A percentile compares a stretch with the other conserved stretches of the same genome.
Conservation (phyloP, 2,888 invertebrate genomes). For the Thecophora atra region DNA sequence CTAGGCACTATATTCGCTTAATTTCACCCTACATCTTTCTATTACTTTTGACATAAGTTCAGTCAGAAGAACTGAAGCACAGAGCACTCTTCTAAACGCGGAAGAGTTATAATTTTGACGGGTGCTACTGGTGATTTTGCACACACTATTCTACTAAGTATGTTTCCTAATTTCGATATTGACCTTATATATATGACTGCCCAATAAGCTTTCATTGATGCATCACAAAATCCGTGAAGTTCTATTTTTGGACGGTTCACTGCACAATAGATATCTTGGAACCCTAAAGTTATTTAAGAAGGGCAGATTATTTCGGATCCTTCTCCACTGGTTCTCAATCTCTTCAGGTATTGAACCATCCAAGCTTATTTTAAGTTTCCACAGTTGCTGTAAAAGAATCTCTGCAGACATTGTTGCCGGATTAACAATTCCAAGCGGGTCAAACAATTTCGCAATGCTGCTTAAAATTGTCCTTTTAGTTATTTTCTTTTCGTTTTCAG, state of each 20-base stretch:
- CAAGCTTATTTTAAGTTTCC: slow-evolving; percentile 6
- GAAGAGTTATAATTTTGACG: slow-evolving; percentile 22
- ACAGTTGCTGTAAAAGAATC: slow-evolving; percentile 15
- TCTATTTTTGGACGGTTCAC: neutral
- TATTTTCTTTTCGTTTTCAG: neutral
- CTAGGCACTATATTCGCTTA: too few relatives aligned
- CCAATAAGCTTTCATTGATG: slow-evolving; percentile 33
- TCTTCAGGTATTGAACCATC: slow-evolving; percentile 27
- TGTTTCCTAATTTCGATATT: neutral
- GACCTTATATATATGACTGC: slow-evolving; percentile 20
- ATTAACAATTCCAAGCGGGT: slow-evolving; percentile 10
- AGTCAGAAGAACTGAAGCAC: slow-evolving; percentile 33
- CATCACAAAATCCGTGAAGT: slow-evolving; percentile 28
- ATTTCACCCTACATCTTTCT: too few relatives aligned
- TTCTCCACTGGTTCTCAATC: neutral
- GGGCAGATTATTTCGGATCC: neutral
- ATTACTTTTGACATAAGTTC: slow-evolving; percentile 22
- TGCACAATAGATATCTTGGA: neutral
- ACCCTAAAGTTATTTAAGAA: slow-evolving; percentile 21
- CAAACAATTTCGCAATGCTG: slow-evolving; percentile 26
- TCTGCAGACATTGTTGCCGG: slow-evolving; percentile 6
- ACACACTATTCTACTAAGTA: neutral
- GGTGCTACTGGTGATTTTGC: slow-evolving; percentile 40
- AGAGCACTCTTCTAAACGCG: slow-evolving; percentile 36
- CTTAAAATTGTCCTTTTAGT: slow-evolving; percentile 21